Conservation (phyloP, 2,888 invertebrate genomes). For the Scrobipalpa atriplicella region DNA sequence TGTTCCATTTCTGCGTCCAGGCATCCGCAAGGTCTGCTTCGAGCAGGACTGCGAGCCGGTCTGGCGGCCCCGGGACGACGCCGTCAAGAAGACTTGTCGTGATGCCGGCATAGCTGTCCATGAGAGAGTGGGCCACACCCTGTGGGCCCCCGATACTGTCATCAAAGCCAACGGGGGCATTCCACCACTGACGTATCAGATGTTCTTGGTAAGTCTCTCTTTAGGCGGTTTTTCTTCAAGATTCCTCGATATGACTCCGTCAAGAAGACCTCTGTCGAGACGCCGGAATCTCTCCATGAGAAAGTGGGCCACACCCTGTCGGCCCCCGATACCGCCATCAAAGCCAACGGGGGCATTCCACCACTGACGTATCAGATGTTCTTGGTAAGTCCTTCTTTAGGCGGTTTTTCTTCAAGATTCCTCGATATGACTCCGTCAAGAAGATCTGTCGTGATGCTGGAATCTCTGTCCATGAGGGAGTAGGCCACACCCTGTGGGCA, state of each 20-base stretch:
- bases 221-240: too few species aligned
- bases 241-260: conserved; percentile 82
- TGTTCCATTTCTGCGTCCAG: conserved; percentile 41
- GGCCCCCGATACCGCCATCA: background rate
- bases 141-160: conserved; percentile 86
- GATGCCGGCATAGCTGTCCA: conserved; percentile 73
- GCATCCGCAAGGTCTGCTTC: conserved; percentile 79
- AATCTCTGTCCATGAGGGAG: conserved; percentile 50
- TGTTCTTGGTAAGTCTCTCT: conserved; percentile 82
- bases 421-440: conserved; percentile 83
- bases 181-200: conserved; percentile 87
- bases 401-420: conserved; percentile 24
- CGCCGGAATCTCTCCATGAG: conserved; percentile 65
- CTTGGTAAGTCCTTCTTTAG: background rate
- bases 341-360: conserved; percentile 85
- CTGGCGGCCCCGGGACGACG: conserved; percentile 84
- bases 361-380: conserved; percentile 78
- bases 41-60: conserved; percentile 89
- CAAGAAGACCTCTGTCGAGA: conserved; percentile 79
- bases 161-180: conserved; percentile 86
- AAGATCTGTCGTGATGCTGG: conserved; percentile 78
- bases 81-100: conserved; percentile 79
- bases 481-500: conserved; percentile 86
- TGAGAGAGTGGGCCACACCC: conserved; percentile 87
- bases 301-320: background rate